phyloP scores from a whole-genome alignment of 2,797 vertebrate genomes.

The Tauraco hartlaubi region DNA sequence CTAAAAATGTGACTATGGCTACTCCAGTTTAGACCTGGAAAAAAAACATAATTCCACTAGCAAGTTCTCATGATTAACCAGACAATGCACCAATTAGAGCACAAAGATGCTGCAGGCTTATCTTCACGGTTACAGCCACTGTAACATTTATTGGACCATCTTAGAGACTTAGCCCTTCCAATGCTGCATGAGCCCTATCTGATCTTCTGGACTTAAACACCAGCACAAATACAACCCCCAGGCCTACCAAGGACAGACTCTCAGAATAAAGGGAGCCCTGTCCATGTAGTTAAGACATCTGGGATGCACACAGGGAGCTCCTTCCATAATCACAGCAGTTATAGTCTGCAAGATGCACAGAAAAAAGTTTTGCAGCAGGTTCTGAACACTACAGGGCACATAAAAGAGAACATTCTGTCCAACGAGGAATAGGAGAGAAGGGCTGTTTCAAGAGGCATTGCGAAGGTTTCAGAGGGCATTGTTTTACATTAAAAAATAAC shows the following conservation, averaged over 20 bases:
- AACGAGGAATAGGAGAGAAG: neutral
- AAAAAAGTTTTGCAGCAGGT: neutral
- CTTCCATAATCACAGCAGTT: neutral
- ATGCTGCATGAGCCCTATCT: fast-evolving
- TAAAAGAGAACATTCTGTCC: neutral
- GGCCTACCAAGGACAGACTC: neutral
- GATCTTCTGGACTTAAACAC: neutral
- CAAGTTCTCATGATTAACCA: neutral
- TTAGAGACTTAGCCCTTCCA: neutral
- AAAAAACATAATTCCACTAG: neutral
- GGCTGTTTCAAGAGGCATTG: neutral
- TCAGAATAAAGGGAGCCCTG: neutral
- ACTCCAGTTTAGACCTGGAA: neutral
- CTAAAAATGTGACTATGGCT: neutral
- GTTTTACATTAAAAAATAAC: neutral
- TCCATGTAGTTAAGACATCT: neutral
- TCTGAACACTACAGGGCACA: neutral
- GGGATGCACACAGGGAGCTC: neutral
- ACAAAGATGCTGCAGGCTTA: neutral
- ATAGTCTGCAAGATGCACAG: neutral
- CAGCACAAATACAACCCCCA: neutral
- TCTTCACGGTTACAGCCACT: neutral
- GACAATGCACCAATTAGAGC: neutral
- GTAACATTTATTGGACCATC: neutral
- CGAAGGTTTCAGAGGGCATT: neutral